Percentiles rank a stretch among this genome's conserved stretches.
These are phyloP conservation scores for Lacerta bilineata DNA, from an alignment of 2,797 vertebrate species.

Conservation along the genomic window DNA sequence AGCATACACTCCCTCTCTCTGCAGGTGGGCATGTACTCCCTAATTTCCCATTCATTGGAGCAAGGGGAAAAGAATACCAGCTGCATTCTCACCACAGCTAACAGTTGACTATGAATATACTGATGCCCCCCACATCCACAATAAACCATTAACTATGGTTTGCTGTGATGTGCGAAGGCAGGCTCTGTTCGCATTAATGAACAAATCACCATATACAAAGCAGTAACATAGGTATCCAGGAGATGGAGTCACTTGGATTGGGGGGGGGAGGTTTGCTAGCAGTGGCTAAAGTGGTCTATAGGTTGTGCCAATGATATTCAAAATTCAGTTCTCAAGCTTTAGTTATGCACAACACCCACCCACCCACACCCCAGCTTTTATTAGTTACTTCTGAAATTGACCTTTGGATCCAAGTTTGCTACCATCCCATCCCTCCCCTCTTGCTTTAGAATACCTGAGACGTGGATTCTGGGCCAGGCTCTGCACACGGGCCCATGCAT, in stretches of 20 bases:
- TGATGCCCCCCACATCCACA: too few species aligned
- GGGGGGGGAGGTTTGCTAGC: not conserved
- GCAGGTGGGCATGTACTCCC: not conserved
- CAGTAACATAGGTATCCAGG: not conserved
- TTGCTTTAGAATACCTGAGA: constrained; percentile 85
- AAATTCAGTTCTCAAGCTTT: not conserved
- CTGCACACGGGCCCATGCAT: constrained; percentile 96
- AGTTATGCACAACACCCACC: not conserved
- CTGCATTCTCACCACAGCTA: too few species aligned
- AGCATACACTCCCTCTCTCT: not conserved
- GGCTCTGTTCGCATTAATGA: not conserved
- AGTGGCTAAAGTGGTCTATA: not conserved
- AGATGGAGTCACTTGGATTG: not conserved
- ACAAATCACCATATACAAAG: not conserved
- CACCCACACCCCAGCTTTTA: not conserved
- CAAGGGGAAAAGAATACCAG: not conserved
- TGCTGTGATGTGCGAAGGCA: not conserved
- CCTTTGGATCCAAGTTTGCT: not conserved
- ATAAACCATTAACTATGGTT: too few species aligned
- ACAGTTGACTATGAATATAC: too few species aligned
- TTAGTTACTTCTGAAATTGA: too few species aligned
- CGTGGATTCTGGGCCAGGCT: constrained; percentile 98
- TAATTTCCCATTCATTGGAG: not conserved
- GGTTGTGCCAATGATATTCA: not conserved
- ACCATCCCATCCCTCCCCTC: not conserved